Evolutionary conservation across 2,888 invertebrate genomes (phyloP), one percentile per base, ranked within the genome.

Genomic region (Pocota personata): DNA sequence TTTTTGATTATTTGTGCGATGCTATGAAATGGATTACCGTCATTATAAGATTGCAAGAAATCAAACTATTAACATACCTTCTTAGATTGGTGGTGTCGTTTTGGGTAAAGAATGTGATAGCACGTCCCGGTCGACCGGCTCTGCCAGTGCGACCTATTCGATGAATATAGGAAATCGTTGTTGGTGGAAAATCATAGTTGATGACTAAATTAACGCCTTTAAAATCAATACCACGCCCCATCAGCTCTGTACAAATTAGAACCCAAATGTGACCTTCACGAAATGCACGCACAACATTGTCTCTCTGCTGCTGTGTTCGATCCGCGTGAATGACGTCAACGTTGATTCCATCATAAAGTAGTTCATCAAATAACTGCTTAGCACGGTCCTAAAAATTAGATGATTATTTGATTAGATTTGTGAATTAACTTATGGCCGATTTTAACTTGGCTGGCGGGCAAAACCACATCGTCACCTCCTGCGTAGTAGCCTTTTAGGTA

Each of bases 191-290:
- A 93, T 99, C 99, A 91, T 98, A 99, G 93, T 99, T 99, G 88
- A 99, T 94, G 32, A 99, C 98, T 30, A 99, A 94, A 93, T 98
- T 98, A 57, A 99, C 98, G 0, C 98, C 98, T 89, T 97, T 97
- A 92, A 99, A 98, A 93, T 99, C 99, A 87, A 99, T 97, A 87
- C 99, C 99, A 88, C 99, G 95, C 0, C 98, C 97, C 97, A 99
- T 96, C 88, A 99, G 94, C 92, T 99, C 99, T 0, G 99, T 99
- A 92, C 98, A 99, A 88, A 99, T 97, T 71, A 99, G 93, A 69
- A 99, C 96, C 98, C 98, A 99, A 88, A 98, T 96, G 92, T 96
- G 96, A 0, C 99, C 98, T 90, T 96, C 95, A 52, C 98, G 95
- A 93, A 99, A 99, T 87, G 96, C 95, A 87, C 95, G 95, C 10